Evolutionary conservation across 2,113 vertebrate species (phyloP).

Genomic region (Atrichornis clamosus): DNA sequence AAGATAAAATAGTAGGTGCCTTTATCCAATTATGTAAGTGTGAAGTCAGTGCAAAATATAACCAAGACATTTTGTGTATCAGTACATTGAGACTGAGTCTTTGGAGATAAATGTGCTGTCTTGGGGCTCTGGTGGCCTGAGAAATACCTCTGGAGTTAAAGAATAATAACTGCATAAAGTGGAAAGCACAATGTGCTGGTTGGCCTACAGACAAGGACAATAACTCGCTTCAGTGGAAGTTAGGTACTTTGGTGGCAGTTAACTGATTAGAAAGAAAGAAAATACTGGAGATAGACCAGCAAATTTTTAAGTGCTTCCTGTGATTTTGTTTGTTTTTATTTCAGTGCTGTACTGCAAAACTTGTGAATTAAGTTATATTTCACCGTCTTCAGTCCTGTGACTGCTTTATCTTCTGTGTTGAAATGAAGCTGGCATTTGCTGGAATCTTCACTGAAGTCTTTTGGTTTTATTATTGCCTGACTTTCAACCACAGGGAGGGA

Average conservation of each 20-base stretch:
- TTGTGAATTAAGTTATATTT: background rate
- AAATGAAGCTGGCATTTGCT: background rate
- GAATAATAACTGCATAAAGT: background rate
- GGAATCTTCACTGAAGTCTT: background rate
- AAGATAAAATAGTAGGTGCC: background rate
- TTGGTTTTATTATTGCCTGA: background rate
- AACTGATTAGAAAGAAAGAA: background rate
- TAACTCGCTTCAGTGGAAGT: background rate
- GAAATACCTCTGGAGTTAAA: background rate
- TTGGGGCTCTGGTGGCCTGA: background rate
- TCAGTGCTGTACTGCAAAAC: background rate
- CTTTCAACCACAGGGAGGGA: background rate
- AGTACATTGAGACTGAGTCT: background rate
- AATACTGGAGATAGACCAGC: background rate
- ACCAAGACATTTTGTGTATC: background rate
- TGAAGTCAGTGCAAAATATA: background rate
- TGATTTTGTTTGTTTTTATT: background rate
- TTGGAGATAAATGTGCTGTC: background rate
- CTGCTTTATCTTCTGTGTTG: background rate
- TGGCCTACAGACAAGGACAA: background rate
- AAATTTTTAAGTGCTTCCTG: background rate
- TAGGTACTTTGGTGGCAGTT: background rate
- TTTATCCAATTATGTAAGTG: background rate
- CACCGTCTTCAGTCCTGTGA: background rate
- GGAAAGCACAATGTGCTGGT: accelerated